Evolutionary conservation across 1,140 invertebrate species (phyloP).

Genomic region (Zaprionus tsacasi): DNA sequence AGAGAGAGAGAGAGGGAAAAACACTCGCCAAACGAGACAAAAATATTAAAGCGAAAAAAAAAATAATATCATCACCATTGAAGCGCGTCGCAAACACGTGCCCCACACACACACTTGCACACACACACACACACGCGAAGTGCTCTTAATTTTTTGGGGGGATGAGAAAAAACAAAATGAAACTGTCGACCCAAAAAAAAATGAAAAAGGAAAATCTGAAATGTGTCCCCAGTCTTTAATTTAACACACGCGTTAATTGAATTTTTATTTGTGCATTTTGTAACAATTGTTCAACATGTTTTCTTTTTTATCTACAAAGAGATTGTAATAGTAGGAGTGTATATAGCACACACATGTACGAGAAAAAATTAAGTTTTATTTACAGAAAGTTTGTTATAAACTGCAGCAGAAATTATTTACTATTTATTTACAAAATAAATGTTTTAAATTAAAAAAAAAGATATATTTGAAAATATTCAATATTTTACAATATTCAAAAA

Average conservation of each 20-base stretch:
- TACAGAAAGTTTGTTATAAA: no score
- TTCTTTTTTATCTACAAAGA: no score
- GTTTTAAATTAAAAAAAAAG: no score
- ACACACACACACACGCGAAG: constrained; percentile 15
- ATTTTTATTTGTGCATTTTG: constrained; percentile 45
- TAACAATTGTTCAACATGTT: constrained; percentile 37
- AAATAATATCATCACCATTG: constrained; percentile 24
- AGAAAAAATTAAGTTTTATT: no score
- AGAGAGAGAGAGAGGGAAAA: constrained; percentile 16
- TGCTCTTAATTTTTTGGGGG: constrained; percentile 19
- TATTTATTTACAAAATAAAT: no score
- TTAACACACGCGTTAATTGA: constrained; percentile 49
- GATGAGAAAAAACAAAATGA: constrained; percentile 10
- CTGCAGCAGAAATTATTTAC: no score
- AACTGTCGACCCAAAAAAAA: constrained; percentile 4
- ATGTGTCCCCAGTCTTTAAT: constrained; percentile 51
- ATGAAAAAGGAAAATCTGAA: constrained; percentile 18
- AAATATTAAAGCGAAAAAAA: constrained; percentile 33
- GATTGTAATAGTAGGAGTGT: no score
- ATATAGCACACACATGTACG: not conserved
- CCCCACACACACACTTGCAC: constrained; percentile 13
- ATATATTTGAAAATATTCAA: no score
- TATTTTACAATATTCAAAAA: no score
- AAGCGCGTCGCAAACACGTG: constrained; percentile 39
- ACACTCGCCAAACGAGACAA: constrained; percentile 21